A percentile compares a stretch with the other conserved stretches of the same genome.
Conservation (phyloP, 2,797 vertebrate species). For the Scolopax bukidnonensis region DNA sequence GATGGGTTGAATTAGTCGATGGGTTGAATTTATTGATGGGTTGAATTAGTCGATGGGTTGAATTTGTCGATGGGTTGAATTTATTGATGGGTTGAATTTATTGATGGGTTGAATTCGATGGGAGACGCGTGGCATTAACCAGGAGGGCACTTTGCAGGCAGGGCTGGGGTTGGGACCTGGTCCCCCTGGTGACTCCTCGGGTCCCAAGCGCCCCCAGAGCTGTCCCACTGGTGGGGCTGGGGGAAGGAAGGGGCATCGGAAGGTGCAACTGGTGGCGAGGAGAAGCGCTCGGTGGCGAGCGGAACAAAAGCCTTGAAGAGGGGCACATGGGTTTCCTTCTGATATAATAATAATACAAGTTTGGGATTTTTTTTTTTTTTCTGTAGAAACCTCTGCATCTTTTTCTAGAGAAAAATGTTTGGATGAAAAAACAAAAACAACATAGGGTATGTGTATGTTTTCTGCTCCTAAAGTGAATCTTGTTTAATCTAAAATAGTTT, state of each 20-base stretch:
- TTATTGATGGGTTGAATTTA: too few species aligned
- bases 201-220: background rate
- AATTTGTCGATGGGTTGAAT: too few species aligned
- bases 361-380: background rate
- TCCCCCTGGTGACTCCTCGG: background rate
- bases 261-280: background rate
- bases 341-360: background rate
- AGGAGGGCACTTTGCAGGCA: accelerated
- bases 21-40: too few species aligned
- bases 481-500: background rate
- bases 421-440: background rate
- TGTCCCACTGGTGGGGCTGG: background rate
- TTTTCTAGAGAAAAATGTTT: background rate
- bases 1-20: too few species aligned
- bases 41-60: too few species aligned
- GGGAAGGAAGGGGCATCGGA: background rate
- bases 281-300: accelerated
- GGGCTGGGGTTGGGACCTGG: background rate
- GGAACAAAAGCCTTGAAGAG: background rate
- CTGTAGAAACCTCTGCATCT: background rate
- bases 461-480: background rate
- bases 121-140: accelerated
- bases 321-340: background rate
- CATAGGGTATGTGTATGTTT: background rate
- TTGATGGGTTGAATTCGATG: accelerated